Base-by-base conservation (phyloP, 2,113 vertebrate genomes). In the Equus quagga region DNA sequence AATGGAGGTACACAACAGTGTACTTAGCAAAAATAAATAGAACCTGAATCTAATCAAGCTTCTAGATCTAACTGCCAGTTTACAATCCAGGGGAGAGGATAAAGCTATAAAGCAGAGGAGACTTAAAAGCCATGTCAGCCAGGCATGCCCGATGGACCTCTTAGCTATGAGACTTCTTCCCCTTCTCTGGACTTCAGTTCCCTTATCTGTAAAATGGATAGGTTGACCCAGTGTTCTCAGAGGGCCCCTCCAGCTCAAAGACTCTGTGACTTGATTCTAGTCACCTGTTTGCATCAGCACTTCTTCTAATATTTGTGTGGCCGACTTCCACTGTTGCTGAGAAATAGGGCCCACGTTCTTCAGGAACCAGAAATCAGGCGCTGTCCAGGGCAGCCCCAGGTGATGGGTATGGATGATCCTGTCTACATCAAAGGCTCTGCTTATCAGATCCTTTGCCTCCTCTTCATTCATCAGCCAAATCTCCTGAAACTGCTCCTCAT, bases 391-490 rank as follows among this genome's bases (percentile, higher is more conserved):
- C 44, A 99, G 81, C 9, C 99, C 99, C 92, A 99, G 98, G 10
- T 99, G 98, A 72, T 99, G 99, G 65, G 97, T 97, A 2, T 98
- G 98, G 96, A 99, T 99, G 94, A 99, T 62, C 0, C 85, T 98
- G 93, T 99, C 99, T 0, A 98, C 98, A 2, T 98, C 80, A 1
- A 99, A 97, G 36, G 98, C 99, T 87, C 86, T 99, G 60, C 93
- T 24, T 4, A 98, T 98, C 67, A 99, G 98, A 5, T 54, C 96
- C 96, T 99, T 99, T 24, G 99, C 98, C 95, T 99, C 99, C 8
- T 96, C 98, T 84, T 99, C 99, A 0, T 99, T 98, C 99, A 99
- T 99, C 12, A 98, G 94, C 99, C 99, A 99, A 79, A 99, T 96
- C n/a, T 99, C 98, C 31, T 96, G 92, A 84, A 99, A 99, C 62